These are phyloP conservation scores for Theocolax elegans DNA, from an alignment of 1,140 invertebrate genomes.

Conservation along the genomic window DNA sequence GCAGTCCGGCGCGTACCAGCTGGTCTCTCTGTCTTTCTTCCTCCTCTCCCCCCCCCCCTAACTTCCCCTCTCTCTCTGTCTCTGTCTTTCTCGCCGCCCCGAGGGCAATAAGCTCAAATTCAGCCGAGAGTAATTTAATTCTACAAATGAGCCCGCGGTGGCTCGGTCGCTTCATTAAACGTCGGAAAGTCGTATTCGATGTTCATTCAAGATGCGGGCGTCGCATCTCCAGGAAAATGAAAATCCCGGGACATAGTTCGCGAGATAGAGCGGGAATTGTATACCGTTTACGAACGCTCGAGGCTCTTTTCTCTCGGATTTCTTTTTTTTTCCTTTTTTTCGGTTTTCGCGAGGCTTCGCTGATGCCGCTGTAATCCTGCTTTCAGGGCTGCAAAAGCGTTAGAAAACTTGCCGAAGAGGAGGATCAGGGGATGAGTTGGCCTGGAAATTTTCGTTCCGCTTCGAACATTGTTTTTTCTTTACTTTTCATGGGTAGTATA, in stretches of 20 bases:
- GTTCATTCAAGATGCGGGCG: background rate
- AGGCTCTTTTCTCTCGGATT: background rate
- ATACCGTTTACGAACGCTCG: too few species aligned
- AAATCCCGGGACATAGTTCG: too few species aligned
- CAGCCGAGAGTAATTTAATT: conserved; percentile 10
- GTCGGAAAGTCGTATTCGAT: background rate
- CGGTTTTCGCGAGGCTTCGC: background rate
- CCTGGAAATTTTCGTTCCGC: background rate
- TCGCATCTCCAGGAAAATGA: too few species aligned
- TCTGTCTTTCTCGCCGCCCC: background rate
- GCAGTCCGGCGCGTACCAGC: background rate
- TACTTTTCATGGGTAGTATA: background rate
- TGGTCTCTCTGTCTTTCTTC: too few species aligned
- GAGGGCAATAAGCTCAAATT: background rate
- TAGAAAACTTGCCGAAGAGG: background rate
- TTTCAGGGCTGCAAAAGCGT: conserved; percentile 17
- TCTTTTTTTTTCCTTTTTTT: background rate
- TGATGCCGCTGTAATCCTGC: conserved; percentile 5
- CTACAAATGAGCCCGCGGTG: too few species aligned
- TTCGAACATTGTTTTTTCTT: background rate
- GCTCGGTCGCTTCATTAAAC: conserved; percentile 15
- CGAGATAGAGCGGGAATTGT: too few species aligned
- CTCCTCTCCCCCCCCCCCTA: too few species aligned
- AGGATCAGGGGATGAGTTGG: background rate
- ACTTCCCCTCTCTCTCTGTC: background rate